Evolutionary conservation across 2,797 vertebrate genomes (phyloP), one percentile per base, ranked within the genome.

Genomic region (Austrolebias charrua): DNA sequence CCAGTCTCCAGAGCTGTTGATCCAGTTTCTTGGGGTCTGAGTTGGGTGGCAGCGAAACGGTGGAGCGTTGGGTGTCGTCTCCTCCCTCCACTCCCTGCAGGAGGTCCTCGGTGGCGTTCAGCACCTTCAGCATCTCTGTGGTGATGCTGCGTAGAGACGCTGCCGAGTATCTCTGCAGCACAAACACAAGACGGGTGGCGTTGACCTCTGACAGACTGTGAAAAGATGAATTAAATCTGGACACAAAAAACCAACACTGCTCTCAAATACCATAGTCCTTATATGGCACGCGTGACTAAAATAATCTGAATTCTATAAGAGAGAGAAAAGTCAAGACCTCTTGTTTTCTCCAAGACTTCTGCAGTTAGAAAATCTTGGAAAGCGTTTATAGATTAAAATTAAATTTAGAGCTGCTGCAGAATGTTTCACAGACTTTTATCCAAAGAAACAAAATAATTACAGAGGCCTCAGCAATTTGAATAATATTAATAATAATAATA

Each of bases 91-190:
- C 92, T 71, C 91, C 95, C 55, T 94, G 94, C 66, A 98, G 94
- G 75, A 99, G 87, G 55, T 97, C 95, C 82, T 99, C 98, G 0
- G 97, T 98, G 82, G 96, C 94, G 0, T 98, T 98, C 79, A 99
- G 93, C 82, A 99, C 95, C 85, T 94, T 98, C 76, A 99, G 91
- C 69, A 98, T 95, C 90, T 99, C 95, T 15, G 96, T 96, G 86
- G 97, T 98, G 91, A 98, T 96, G 90, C 94, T 96, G 89, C 96
- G 90, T 89, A 99, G 95, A 83, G 96, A 98, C 72, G 92, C 92
- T 13, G 96, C 96, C 18, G 98, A 97, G 85, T 94, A 95, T 80
- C 95, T 96, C 98, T 99, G 83, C 89, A 90, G 74, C 79, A 87
- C 84, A 82, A 50, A 82, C 87, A 93, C 63, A 92, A n/a, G 0